Conservation (phyloP, 2,888 invertebrate genomes). For the Drosophila prostipennis region DNA sequence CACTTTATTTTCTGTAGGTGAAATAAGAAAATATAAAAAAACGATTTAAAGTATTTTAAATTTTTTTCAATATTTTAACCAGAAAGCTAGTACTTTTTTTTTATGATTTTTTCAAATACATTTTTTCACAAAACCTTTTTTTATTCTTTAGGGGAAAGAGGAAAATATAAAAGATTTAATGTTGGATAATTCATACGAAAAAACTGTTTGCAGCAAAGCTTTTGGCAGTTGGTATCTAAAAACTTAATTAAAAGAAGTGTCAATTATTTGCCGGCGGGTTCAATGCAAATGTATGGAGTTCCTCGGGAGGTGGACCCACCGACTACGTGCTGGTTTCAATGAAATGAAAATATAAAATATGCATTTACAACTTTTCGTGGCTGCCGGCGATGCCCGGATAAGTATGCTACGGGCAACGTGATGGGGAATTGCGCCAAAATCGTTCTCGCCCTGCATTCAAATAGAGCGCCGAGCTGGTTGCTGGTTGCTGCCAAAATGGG, state of each 20-base stretch:
- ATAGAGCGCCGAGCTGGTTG: conserved; percentile 23
- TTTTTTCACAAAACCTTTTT: no score
- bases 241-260: conserved; percentile 58
- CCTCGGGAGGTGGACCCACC: conserved; percentile 32
- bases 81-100: no score
- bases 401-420: conserved; percentile 71
- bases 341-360: conserved; percentile 79
- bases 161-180: no score
- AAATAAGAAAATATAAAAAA: no score
- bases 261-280: conserved; percentile 49
- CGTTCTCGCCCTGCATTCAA: conserved; percentile 60
- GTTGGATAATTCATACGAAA: no score
- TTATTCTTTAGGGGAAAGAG: no score
- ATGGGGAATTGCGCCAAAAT: conserved; percentile 67
- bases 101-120: no score
- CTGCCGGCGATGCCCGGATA: conserved; percentile 57
- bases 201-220: no score
- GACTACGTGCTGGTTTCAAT: conserved; percentile 73
- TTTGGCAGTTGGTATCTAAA: background rate
- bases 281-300: conserved; percentile 29
- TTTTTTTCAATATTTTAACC: no score
- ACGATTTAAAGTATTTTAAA: no score
- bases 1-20: no score
- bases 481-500: background rate
- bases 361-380: conserved; percentile 64